Evolutionary conservation across 2,113 vertebrate species (phyloP), one percentile per base, ranked within the genome.

Genomic region (Pluvialis apricaria): DNA sequence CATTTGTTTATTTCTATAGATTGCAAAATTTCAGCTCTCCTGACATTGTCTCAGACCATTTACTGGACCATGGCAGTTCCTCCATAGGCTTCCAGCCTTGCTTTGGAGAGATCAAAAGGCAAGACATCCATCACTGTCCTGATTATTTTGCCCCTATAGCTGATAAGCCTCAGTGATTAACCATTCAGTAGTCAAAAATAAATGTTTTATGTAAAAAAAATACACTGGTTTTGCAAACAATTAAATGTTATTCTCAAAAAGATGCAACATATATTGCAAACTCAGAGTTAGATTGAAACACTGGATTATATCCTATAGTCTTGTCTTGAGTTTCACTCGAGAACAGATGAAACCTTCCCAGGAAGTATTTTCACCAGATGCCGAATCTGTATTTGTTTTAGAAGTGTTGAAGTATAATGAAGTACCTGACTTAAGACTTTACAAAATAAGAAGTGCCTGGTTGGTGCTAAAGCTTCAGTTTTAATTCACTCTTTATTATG

Each of bases 401-500:
- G 79, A 83, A 66, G 60, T 88, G 65, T 45, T 96, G 92, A 94
- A 88, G 88, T 80, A 75, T 79, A 97, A 93, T 92, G 91, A 92
- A 94, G 82, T 84, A 81, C 70, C 88, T 94, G 82, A 87, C 82
- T 96, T 96, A 94, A 94, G 93, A 91, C 85, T 89, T 94, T 75
- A 68, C 84, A 94, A 97, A 89, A 86, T 82, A 97, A 82, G 45
- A 92, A 86, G 92, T 82, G 85, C 88, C 96, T 95, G 26, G 80
- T 24, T 92, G 60, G 95, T 92, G 82, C 84, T 97, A 94, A 97
- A 95, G 66, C 82, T 92, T 76, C 92, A 44, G 71, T 95, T 95
- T 97, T 86, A 95, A 96, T 97, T 96, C 92, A 58, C 57, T 95
- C 81, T 94, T 97, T 96, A 73, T 97, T 95, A 95, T 69, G 62